phyloP scores from a whole-genome alignment of 2,797 vertebrate species.

The Rhynchonycteris naso region DNA sequence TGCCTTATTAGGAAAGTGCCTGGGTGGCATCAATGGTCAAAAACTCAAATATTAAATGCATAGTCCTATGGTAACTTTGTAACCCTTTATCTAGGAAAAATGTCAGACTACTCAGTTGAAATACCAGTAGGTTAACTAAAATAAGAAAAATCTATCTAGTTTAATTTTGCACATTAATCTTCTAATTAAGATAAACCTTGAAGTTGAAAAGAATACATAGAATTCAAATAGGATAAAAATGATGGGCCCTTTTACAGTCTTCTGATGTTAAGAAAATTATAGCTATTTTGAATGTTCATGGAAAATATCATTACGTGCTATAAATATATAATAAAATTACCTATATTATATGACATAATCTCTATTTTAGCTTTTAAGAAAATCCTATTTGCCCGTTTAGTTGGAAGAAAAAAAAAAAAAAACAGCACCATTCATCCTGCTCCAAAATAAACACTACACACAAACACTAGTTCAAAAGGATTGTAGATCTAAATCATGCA shows the following conservation, averaged over 20 bases:
- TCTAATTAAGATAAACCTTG: slow-evolving; percentile 27
- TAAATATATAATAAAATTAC: background rate
- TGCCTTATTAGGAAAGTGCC: slow-evolving; percentile 29
- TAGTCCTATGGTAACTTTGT: background rate
- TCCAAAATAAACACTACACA: slow-evolving; percentile 2
- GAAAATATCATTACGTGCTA: background rate
- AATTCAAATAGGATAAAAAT: slow-evolving; percentile 46
- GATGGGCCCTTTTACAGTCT: slow-evolving; percentile 11
- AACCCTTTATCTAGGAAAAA: slow-evolving; percentile 24
- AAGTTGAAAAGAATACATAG: slow-evolving; percentile 1
- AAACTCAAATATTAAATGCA: slow-evolving; percentile 27
- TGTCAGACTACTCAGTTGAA: background rate
- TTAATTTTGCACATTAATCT: slow-evolving; percentile 22
- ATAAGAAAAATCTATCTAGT: background rate
- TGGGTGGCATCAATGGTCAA: slow-evolving; percentile 22
- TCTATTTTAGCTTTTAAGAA: slow-evolving; percentile 14
- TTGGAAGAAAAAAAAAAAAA: background rate
- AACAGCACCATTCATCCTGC: background rate
- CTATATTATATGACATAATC: background rate
- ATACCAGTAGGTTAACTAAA: slow-evolving; percentile 13
- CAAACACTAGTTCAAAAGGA: slow-evolving; percentile 35
- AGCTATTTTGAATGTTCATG: background rate
- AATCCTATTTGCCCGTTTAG: background rate
- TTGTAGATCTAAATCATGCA: background rate
- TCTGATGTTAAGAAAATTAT: background rate